These are phyloP conservation scores for Synergus umbraculus DNA, from an alignment of 2,888 invertebrate genomes.

Conservation along the genomic window DNA sequence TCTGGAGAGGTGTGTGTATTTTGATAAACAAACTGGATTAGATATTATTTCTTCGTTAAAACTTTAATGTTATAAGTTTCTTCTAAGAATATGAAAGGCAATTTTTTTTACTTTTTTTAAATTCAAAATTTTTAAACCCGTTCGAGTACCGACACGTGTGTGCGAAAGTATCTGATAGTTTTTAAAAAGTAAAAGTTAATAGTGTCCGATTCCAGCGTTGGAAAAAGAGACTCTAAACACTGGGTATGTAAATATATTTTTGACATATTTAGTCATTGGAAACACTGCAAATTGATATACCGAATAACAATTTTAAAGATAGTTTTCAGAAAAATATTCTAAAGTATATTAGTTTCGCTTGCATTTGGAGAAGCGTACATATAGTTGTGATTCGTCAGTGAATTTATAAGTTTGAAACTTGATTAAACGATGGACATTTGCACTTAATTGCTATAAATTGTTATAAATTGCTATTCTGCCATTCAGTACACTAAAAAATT, in stretches of 20 bases:
- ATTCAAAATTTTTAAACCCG: not conserved
- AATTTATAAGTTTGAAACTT: not conserved
- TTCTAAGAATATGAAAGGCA: too few species aligned
- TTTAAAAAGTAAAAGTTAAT: not conserved
- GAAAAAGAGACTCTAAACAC: not conserved
- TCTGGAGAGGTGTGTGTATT: too few species aligned
- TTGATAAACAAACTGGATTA: too few species aligned
- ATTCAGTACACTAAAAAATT: not conserved
- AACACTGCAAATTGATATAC: not conserved
- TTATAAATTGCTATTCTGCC: not conserved
- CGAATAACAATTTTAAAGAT: too few species aligned
- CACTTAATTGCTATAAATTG: not conserved
- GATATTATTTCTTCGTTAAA: too few species aligned
- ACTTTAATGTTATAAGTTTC: too few species aligned
- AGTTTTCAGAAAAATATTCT: not conserved
- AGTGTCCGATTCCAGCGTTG: not conserved
- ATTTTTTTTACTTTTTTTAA: not conserved
- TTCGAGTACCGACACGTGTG: not conserved
- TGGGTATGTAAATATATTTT: not conserved
- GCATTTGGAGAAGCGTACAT: too few species aligned
- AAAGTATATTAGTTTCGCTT: not conserved
- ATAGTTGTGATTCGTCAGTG: too few species aligned
- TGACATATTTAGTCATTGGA: not conserved
- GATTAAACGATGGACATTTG: not conserved
- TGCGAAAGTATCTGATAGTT: not conserved